Conservation (phyloP, 2,888 invertebrate species). For the Octodonta nipae region DNA sequence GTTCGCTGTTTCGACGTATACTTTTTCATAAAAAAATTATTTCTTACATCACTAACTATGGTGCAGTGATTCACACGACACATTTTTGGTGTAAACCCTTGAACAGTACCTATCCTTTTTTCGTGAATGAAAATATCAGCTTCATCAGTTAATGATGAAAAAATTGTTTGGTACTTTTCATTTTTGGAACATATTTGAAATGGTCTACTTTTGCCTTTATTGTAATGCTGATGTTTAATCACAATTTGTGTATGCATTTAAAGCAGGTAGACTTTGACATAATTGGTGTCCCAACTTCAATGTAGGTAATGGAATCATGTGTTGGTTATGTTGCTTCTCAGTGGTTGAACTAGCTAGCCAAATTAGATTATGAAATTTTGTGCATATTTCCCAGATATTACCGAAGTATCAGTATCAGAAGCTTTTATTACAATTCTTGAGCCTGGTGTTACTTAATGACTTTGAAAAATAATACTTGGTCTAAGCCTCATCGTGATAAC, state of each 20-base stretch:
- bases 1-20: slow-evolving; percentile 1
- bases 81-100: background rate
- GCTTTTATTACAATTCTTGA: slow-evolving; percentile 19
- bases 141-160: slow-evolving; percentile 22
- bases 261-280: slow-evolving; percentile 18
- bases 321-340: background rate
- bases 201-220: slow-evolving; percentile 23
- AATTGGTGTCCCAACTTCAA: slow-evolving; percentile 9
- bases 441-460: slow-evolving; percentile 10
- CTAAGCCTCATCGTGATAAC: slow-evolving; percentile 22
- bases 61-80: background rate
- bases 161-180: slow-evolving; percentile 20
- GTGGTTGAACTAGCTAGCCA: slow-evolving; percentile 15
- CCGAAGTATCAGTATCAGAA: slow-evolving; percentile 19
- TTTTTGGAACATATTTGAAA: slow-evolving; percentile 21
- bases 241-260: slow-evolving; percentile 23
- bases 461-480: slow-evolving; percentile 19
- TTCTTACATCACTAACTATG: background rate
- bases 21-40: background rate
- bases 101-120: slow-evolving; percentile 19
- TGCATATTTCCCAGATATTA: slow-evolving; percentile 21
- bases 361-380: slow-evolving; percentile 17
- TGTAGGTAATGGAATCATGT: background rate
- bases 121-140: slow-evolving; percentile 19
- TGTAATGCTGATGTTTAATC: slow-evolving; percentile 22